phyloP scores from a whole-genome alignment of 1,140 invertebrate genomes.

The Drosophila obscura region DNA sequence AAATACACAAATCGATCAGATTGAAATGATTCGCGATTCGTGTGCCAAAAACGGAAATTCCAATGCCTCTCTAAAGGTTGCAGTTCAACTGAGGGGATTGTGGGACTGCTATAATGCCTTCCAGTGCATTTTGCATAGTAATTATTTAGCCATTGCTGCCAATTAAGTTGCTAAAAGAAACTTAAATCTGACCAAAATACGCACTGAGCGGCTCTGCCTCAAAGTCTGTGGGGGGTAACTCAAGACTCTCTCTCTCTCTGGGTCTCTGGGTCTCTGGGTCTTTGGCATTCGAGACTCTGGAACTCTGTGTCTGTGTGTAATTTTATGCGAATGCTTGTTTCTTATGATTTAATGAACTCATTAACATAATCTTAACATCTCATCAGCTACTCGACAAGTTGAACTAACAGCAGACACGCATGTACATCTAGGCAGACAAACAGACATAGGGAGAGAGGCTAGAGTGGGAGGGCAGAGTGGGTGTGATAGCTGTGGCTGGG shows the following conservation, averaged over 20 bases:
- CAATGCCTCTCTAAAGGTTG: background rate
- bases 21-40: slow-evolving; percentile 51
- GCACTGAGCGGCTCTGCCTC: too few relatives aligned
- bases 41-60: slow-evolving; percentile 16
- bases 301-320: slow-evolving; percentile 19
- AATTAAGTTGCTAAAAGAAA: slow-evolving; percentile 21
- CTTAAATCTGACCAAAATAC: background rate
- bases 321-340: slow-evolving; percentile 50
- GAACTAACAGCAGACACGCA: slow-evolving; percentile 43
- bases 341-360: slow-evolving; percentile 79
- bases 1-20: slow-evolving; percentile 74
- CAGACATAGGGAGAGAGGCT: slow-evolving; percentile 1
- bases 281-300: background rate
- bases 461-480: slow-evolving; percentile 5
- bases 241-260: too few relatives aligned
- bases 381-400: slow-evolving; percentile 71
- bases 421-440: slow-evolving; percentile 24
- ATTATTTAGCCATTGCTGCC: slow-evolving; percentile 5
- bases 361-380: slow-evolving; percentile 81
- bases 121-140: background rate
- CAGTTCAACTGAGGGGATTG: background rate
- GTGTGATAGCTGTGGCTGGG: background rate
- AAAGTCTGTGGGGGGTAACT: too few relatives aligned
- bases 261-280: too few relatives aligned
- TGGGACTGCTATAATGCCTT: too few relatives aligned